Percentiles rank a stretch among this genome's conserved stretches.
phyloP scores from a whole-genome alignment of 2,888 invertebrate species.

The Rosalia funebris region DNA sequence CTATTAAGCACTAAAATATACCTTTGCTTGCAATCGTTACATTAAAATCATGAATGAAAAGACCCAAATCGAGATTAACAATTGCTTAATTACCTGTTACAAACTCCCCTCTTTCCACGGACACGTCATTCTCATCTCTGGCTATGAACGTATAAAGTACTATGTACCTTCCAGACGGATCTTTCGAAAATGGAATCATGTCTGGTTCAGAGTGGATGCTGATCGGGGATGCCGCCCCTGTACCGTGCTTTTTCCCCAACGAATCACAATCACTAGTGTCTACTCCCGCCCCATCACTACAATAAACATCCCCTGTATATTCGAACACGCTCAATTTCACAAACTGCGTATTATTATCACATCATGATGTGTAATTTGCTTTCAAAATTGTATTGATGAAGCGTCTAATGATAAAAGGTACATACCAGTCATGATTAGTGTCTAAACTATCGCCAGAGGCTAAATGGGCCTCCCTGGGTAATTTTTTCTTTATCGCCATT shows the following conservation, averaged over 20 bases:
- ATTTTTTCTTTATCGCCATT: conserved; percentile 85
- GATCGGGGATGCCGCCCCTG: conserved; percentile 63
- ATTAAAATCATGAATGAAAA: too few species aligned
- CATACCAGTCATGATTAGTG: conserved; percentile 69
- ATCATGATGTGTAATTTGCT: too few species aligned
- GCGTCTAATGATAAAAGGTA: too few species aligned
- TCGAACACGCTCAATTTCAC: too few species aligned
- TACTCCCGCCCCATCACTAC: conserved; percentile 60
- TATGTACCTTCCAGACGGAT: conserved; percentile 89
- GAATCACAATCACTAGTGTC: conserved; percentile 73
- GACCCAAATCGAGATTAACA: too few species aligned
- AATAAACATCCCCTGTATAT: conserved; percentile 15
- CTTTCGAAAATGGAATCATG: conserved; percentile 78
- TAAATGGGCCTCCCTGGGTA: conserved; percentile 74
- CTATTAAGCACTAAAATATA: conserved; percentile 83
- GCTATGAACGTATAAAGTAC: conserved; percentile 94
- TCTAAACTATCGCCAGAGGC: conserved; percentile 69
- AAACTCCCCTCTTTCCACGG: conserved; percentile 92
- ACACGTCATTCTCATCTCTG: conserved; percentile 92
- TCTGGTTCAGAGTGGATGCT: conserved; percentile 69
- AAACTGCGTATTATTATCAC: too few species aligned
- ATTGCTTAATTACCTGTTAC: conserved; percentile 78
- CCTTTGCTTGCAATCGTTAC: too few species aligned
- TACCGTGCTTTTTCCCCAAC: conserved; percentile 68
- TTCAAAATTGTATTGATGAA: too few species aligned